phyloP scores from a whole-genome alignment of 1,140 invertebrate genomes.

The Oncopodura yosiiana region DNA sequence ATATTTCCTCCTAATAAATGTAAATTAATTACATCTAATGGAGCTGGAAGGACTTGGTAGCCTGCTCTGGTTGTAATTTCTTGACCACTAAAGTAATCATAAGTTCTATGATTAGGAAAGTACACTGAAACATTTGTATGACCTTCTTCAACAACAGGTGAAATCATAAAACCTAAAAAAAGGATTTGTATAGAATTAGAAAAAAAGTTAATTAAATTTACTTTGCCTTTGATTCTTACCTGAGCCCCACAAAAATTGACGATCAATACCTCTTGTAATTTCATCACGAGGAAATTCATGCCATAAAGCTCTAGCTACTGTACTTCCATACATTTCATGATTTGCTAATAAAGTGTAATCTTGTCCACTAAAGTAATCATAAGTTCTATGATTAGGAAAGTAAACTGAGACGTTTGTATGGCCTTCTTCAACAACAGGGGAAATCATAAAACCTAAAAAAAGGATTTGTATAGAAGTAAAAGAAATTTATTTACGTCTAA shows the following conservation, averaged over 20 bases:
- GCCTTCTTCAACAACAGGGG: conserved; percentile 33
- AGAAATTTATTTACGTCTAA: conserved; percentile 45
- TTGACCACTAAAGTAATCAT: conserved; percentile 41
- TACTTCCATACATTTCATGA: conserved; percentile 38
- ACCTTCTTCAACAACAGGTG: conserved; percentile 35
- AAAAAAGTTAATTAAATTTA: conserved; percentile 56
- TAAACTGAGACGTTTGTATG: conserved; percentile 37
- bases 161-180: conserved; percentile 37
- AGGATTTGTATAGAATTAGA: conserved; percentile 44
- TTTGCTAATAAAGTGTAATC: conserved; percentile 43
- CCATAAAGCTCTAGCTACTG: conserved; percentile 42
- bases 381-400: conserved; percentile 42
- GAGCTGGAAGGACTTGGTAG: conserved; percentile 46
- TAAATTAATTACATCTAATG: conserved; percentile 54
- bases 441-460: conserved; percentile 37
- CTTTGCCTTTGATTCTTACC: conserved; percentile 46
- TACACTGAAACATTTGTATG: conserved; percentile 36
- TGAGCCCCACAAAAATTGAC: conserved; percentile 38
- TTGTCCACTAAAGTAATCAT: conserved; percentile 41
- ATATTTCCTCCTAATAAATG: conserved; percentile 61
- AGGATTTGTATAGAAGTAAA: conserved; percentile 44
- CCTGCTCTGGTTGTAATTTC: conserved; percentile 42
- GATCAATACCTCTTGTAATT: conserved; percentile 32
- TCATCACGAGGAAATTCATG: conserved; percentile 39
- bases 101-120: conserved; percentile 42